Evolutionary conservation across 2,888 invertebrate genomes (phyloP), one percentile per base, ranked within the genome.

Genomic region (Drosophila melanosoma): DNA sequence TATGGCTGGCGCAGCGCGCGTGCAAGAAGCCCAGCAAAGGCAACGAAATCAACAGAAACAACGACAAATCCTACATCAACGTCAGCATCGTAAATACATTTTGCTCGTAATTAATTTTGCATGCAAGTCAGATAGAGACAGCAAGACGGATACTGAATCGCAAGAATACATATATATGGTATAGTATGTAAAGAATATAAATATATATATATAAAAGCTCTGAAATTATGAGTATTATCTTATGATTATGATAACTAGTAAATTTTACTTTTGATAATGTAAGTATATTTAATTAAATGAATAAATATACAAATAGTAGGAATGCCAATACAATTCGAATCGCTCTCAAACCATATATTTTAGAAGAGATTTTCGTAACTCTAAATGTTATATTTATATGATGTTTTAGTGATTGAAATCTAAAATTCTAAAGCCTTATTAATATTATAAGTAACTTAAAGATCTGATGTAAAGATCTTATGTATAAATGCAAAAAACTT

Each of bases 81-180:
- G 68, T 70, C 76, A 76, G 76, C 81, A 64, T 79, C 81, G 90
- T 85, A 85, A 87, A 87, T 89, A 82, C 79, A 87, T 85, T 76
- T 72, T 64, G 83, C 68, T 61, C 63, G 88, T 88, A 88, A 87
- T 87, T 87, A 87, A 88, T 87, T 89, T 87, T 83, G 90, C 90
- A 87, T 89, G 86, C 86, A 72, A 85, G 86, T 89, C 88, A 89
- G 77, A 56, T 66, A 66, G 48, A 56, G 45, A 60, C 66, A 60
- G 60, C 49, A 35, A 69, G 67, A 76, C 63, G 66, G 45, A 60
- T 42, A 66, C 65, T 33, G 53, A 59, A 36, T 53, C 53, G 10
- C 29, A 6, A 6, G 29, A 32, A 49, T 42, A 57, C n/a, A 38
- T 58, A 60, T 60, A 15, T 26, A 33, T n/a, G n/a, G 35, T 6